Percentiles rank a stretch among this genome's conserved stretches.
Evolutionary conservation across 2,888 invertebrate genomes (phyloP).

Genomic region (Eupithecia inturbata): DNA sequence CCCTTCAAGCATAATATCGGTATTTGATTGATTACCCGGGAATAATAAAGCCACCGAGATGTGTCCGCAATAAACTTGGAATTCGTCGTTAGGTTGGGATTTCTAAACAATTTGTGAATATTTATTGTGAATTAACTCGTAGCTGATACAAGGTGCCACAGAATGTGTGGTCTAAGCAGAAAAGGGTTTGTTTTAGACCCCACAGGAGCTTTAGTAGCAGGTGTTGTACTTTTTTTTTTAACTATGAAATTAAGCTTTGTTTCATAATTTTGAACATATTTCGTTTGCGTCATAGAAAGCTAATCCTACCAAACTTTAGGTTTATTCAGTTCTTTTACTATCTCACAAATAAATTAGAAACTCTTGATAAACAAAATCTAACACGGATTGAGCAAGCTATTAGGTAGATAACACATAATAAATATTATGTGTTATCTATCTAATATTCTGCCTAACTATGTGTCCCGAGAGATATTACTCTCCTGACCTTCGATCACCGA

Average conservation of each 20-base stretch:
- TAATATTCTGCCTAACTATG: too few species aligned
- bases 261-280: background rate
- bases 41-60: background rate
- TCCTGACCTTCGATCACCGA: slow-evolving; percentile 21
- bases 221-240: too few species aligned
- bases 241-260: background rate
- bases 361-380: background rate
- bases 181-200: too few species aligned
- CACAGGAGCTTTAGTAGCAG: too few species aligned
- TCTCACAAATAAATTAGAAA: background rate
- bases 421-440: too few species aligned
- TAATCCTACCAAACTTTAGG: background rate
- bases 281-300: background rate
- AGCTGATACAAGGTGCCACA: background rate
- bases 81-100: background rate
- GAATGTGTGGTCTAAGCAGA: background rate
- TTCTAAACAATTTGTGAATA: background rate
- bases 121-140: background rate
- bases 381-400: slow-evolving; percentile 3
- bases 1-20: slow-evolving; percentile 10
- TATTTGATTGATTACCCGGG: slow-evolving; percentile 11
- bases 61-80: background rate
- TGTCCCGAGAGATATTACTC: too few species aligned
- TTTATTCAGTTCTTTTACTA: background rate
- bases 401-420: slow-evolving; percentile 2